Evolutionary conservation across 2,888 invertebrate species (phyloP), one percentile per base, ranked within the genome.

Genomic region (Strigamia transsilvanica): DNA sequence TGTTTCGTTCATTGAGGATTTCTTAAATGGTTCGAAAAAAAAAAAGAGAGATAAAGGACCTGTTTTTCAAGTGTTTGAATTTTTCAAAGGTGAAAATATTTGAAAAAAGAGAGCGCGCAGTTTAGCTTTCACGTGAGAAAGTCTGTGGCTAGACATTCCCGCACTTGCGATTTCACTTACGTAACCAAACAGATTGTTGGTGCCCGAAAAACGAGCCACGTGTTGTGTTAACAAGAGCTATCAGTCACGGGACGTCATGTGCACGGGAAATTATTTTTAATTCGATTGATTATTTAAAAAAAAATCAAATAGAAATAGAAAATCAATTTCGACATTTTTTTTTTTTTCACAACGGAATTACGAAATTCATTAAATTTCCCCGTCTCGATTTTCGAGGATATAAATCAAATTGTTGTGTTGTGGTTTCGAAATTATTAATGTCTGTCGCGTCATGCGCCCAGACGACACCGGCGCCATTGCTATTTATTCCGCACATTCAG

Each of bases 111-210:
- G 73, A 23, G 27, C 73, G 73, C 73, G 27, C 23, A 73, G 27
- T 27, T 32, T 13, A 1, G 27, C 32, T 23, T 73, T 73, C 73
- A 73, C 73, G 73, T 73, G 73, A 73, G 73, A 73, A 73, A 73
- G 73, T 73, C 73, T 73, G 73, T 27, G 27, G 23, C 27, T 32
- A 73, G 73, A 73, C 27, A 73, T 32, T 73, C 73, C 27, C 73
- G 73, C 73, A 32, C 73, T 15, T 23, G 73, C 73, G n/a, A n/a
- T 32, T 32, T 12, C 13, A 12, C 61, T 73, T 73, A 32, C 32
- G 32, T 73, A 73, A 73, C 32, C 73, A 32, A 27, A 32, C 73
- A 73, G 73, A 73, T 73, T 56, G 56, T 56, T 56, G 56, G 56
- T 56, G n/a, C 56, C n/a, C 46, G n/a, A 56, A 56, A 10, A 56